These are phyloP conservation scores for Grapholita molesta DNA, from an alignment of 1,140 invertebrate genomes.

Conservation along the genomic window DNA sequence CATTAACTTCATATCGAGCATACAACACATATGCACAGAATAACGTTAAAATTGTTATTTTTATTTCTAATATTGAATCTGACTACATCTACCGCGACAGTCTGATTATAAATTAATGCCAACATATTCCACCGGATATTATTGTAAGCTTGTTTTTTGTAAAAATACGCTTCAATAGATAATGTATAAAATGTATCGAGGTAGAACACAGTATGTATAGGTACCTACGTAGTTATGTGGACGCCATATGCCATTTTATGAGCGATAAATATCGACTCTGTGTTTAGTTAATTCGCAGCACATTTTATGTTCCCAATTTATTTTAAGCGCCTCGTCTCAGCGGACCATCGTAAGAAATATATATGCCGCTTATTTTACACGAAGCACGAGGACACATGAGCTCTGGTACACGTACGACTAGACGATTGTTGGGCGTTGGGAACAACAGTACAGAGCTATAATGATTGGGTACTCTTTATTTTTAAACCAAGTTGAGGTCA, in stretches of 20 bases:
- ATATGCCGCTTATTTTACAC: background rate
- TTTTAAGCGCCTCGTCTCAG: background rate
- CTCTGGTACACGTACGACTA: constrained; percentile 24
- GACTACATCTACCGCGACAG: constrained; percentile 52
- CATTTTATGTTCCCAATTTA: background rate
- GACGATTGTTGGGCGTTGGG: background rate
- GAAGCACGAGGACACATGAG: background rate
- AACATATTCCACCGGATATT: constrained; percentile 58
- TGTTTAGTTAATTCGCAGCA: constrained; percentile 41
- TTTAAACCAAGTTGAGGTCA: constrained; percentile 54
- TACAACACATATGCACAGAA: constrained; percentile 6
- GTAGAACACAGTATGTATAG: constrained; percentile 32
- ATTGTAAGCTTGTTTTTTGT: constrained; percentile 50
- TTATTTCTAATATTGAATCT: constrained; percentile 46
- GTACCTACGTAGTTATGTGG: constrained; percentile 36
- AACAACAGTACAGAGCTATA: constrained; percentile 1
- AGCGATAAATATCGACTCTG: constrained; percentile 64
- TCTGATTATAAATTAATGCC: constrained; percentile 55
- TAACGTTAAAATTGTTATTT: constrained; percentile 23
- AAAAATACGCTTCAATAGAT: constrained; percentile 39
- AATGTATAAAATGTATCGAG: constrained; percentile 37
- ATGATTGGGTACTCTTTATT: constrained; percentile 48
- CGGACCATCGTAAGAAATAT: background rate
- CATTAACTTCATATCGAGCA: background rate
- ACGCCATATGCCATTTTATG: constrained; percentile 52